A percentile compares a stretch with the other conserved stretches of the same genome.
Evolutionary conservation across 2,113 vertebrate genomes (phyloP).

Genomic region (Pseudorectes ferrugineus): DNA sequence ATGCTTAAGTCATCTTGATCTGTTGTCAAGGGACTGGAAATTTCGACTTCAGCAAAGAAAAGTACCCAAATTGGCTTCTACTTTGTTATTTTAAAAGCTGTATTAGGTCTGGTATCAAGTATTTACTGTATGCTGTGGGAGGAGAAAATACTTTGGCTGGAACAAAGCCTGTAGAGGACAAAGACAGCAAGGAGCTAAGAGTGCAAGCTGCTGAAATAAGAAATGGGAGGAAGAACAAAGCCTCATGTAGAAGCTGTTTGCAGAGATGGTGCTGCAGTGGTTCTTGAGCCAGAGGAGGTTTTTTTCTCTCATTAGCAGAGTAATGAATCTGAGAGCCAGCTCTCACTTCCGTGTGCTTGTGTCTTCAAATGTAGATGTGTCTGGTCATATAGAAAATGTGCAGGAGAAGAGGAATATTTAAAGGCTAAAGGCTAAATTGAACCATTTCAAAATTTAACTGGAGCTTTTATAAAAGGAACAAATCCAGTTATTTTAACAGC

Average conservation of each 20-base stretch:
- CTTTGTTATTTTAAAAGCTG: neutral
- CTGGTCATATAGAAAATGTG: neutral
- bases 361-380: neutral
- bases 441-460: neutral
- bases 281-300: neutral
- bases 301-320: neutral
- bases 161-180: neutral
- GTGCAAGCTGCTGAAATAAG: neutral
- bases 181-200: neutral
- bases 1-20: neutral
- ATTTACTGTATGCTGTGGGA: neutral
- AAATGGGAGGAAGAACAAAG: neutral
- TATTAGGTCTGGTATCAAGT: neutral
- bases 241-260: neutral
- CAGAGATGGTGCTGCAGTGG: neutral
- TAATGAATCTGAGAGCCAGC: neutral
- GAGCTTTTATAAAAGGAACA: neutral
- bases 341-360: neutral
- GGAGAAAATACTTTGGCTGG: neutral
- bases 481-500: neutral
- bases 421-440: neutral
- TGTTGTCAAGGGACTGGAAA: neutral
- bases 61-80: neutral
- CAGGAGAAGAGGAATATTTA: neutral
- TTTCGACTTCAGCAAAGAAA: neutral